Evolutionary conservation across 2,113 vertebrate genomes (phyloP), one percentile per base, ranked within the genome.

Genomic region (mouse (Mus musculus)): DNA sequence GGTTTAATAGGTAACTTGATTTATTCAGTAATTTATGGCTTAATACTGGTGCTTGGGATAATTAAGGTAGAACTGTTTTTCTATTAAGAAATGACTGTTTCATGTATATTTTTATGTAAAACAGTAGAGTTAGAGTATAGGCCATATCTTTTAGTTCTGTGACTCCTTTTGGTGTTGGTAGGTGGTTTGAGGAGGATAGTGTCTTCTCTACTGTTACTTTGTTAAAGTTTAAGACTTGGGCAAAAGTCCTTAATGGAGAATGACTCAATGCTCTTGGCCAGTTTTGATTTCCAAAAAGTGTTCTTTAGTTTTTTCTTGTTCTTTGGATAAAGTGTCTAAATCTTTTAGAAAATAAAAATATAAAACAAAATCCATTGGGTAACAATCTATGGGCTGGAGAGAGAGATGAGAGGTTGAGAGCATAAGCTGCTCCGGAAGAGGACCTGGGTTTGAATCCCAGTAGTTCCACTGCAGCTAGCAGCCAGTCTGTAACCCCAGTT

Each of bases 11-110:
- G 28, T 93, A 77, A 77, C 24, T 95, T 95, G 77, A 94, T 88
- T 88, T 93, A 42, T 75, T 93, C 77, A 90, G 20, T 78, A 90
- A 69, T 85, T 92, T 77, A 91, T 89, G 94, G 19, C 91, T 94
- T 95, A 52, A 46, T 93, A 7, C 30, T 81, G 17, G 20, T 91
- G 56, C 46, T 75, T 19, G 78, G 17, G 39, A 72, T 92, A 81
- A 71, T 94, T 71, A 88, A 61, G 14, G 13, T 86, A 86, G 73
- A 92, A 87, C 54, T 12, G 39, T 94, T 7, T 28, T 94, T 82
- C 65, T 77, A 36, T 59, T 22, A 92, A 46, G 52, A 95, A 88
- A 67, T 88, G 2, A 19, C 88, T 95, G 72, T 95, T 97, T 95
- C 59, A 59, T 84, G 87, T 72, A 39, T 84, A 54, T 52, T 77